Evolutionary conservation across 2,797 vertebrate species (phyloP), one percentile per base, ranked within the genome.

Genomic region (Sciurus carolinensis): DNA sequence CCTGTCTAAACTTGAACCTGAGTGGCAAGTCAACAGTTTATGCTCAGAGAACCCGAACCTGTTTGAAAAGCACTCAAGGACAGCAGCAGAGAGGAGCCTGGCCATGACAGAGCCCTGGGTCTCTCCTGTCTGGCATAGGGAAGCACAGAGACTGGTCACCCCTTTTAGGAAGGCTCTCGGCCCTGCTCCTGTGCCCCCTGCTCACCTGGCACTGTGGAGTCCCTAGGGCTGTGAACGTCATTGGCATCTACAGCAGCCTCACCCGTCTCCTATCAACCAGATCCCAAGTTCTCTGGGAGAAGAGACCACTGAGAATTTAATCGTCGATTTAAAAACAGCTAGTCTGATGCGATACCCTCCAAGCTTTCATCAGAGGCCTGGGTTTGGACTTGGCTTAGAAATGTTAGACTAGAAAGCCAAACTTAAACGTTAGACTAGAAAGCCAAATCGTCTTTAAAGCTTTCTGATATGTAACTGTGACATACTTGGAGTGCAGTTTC

Each of bases 71-170:
- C n/a, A 36, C 6, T 15, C 14, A n/a, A 33, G 3, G 73, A 17
- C 50, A 59, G 44, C n/a, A 39, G 71, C 76, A 5, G 7, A 77
- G n/a, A 7, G 57, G 73, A 26, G n/a, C 12, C 59, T 36, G 10
- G 5, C 22, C 42, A 12, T 30, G 9, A 17, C 6, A n/a, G 28
- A 24, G 66, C 18, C 4, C 30, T 75, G 9, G 1, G 4, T 13
- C 26, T 59, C 39, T 20, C 28, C 39, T 12, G 24, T 64, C 47
- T 84, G 54, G 6, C 12, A 50, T 20, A 12, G 59, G 24, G n/a
- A 20, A 15, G 11, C 14, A 2, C 30, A 33, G 20, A 28, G 12
- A 89, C 30, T 0, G 7, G 2, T 4, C 14, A 5, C 1, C 44
- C 26, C 0, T 12, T 12, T 26, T 3, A 69, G 33, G 54, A 62